Conservation (phyloP, 2,888 invertebrate genomes). For the Kryphioiulus occultus region DNA sequence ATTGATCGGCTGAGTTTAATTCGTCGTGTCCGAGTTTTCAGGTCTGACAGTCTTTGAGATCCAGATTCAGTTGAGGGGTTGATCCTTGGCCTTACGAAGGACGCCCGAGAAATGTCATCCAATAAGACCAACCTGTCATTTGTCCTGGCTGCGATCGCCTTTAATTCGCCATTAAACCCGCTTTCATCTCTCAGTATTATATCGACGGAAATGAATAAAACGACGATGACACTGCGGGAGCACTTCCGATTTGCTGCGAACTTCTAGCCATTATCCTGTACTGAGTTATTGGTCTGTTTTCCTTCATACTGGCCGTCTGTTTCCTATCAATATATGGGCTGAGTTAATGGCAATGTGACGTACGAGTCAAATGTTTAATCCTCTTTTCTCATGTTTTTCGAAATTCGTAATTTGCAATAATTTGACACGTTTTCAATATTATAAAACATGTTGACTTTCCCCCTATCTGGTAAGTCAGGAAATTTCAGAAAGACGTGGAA, state of each 20-base stretch:
- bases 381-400: too few species aligned
- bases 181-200: not conserved
- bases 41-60: not conserved
- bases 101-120: not conserved
- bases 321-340: not conserved
- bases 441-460: too few species aligned
- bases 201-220: conserved; percentile 5
- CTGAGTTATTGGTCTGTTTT: not conserved
- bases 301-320: not conserved
- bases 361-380: too few species aligned
- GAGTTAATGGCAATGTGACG: too few species aligned
- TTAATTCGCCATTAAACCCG: not conserved
- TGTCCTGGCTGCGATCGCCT: not conserved
- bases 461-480: too few species aligned
- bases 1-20: not conserved
- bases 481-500: too few species aligned
- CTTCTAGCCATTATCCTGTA: not conserved
- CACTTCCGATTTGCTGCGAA: not conserved
- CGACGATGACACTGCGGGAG: not conserved
- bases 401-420: too few species aligned
- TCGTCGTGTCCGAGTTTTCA: not conserved
- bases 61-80: not conserved
- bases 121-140: conserved; percentile 5
- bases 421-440: too few species aligned
- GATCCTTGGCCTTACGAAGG: not conserved